phyloP scores from a whole-genome alignment of 2,797 vertebrate species.

The Acanthurus leucopareius region DNA sequence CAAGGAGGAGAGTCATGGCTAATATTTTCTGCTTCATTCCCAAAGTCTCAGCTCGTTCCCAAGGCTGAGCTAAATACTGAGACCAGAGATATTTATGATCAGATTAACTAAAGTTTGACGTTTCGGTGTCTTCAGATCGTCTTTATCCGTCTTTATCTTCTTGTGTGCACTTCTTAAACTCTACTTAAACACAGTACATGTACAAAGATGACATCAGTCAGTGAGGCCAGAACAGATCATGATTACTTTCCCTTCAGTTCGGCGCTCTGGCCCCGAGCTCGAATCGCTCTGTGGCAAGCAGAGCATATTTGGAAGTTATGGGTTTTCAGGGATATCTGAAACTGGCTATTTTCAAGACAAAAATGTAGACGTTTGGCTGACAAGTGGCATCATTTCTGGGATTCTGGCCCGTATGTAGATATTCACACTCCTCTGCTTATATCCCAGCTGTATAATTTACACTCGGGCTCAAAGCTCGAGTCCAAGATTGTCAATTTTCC shows the following conservation, averaged over 20 bases:
- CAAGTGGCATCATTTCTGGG: constrained; percentile 61
- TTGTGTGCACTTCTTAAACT: constrained; percentile 8
- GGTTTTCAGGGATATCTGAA: constrained; percentile 68
- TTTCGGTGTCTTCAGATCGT: constrained; percentile 22
- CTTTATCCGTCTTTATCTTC: not conserved
- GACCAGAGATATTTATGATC: constrained; percentile 7
- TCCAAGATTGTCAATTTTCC: constrained; percentile 56
- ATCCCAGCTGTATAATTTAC: constrained; percentile 66
- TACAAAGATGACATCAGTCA: constrained; percentile 41
- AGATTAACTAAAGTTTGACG: constrained; percentile 20
- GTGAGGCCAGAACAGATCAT: constrained; percentile 16
- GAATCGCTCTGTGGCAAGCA: constrained; percentile 51
- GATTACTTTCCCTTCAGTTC: constrained; percentile 25
- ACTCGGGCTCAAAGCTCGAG: constrained; percentile 35
- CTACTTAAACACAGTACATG: not conserved
- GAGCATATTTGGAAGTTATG: constrained; percentile 65
- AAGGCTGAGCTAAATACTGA: constrained; percentile 32
- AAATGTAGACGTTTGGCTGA: constrained; percentile 59
- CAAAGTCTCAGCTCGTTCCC: constrained; percentile 35
- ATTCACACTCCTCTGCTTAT: constrained; percentile 64
- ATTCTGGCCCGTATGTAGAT: constrained; percentile 46
- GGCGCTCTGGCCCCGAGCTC: constrained; percentile 14
- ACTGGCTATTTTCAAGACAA: constrained; percentile 68
- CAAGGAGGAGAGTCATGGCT: constrained; percentile 55
- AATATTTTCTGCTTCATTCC: constrained; percentile 38